A percentile compares a stretch with the other conserved stretches of the same genome.
Evolutionary conservation across 2,797 vertebrate species (phyloP).

Genomic region (Champsocephalus esox): DNA sequence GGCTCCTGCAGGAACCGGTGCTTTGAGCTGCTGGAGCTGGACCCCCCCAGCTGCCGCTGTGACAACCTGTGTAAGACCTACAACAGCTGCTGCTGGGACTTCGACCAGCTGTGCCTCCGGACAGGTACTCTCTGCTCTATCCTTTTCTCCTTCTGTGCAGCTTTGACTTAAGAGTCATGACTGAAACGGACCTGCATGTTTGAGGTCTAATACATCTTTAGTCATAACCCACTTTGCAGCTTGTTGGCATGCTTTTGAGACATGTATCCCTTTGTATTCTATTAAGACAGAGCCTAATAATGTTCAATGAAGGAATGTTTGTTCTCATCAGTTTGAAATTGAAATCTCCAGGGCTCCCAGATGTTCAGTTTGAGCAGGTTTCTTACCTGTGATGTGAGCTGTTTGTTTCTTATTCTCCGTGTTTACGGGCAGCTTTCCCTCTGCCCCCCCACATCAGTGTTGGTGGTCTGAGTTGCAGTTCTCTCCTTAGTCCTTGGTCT

Average conservation of each 20-base stretch:
- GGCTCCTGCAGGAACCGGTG: constrained; percentile 96
- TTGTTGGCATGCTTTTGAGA: too few species aligned
- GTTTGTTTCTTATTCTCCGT: not conserved
- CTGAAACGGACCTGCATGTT: too few species aligned
- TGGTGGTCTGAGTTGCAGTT: constrained; percentile 59
- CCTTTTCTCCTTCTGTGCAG: too few species aligned
- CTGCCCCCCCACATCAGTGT: constrained; percentile 28
- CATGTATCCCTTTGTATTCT: too few species aligned
- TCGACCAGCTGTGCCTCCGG: constrained; percentile 94
- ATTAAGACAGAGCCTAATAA: not conserved
- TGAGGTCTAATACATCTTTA: not conserved
- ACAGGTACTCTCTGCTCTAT: constrained; percentile 85
- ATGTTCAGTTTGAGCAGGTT: not conserved
- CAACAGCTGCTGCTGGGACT: constrained; percentile 95
- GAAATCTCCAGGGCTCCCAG: not conserved
- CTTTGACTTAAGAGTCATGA: too few species aligned
- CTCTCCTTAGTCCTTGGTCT: constrained; percentile 56
- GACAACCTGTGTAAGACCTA: constrained; percentile 99
- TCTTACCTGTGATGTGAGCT: not conserved
- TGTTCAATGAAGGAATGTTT: not conserved
- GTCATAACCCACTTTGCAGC: not conserved
- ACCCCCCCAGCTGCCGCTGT: constrained; percentile 92
- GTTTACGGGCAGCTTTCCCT: not conserved
- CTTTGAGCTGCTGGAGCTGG: constrained; percentile 92
- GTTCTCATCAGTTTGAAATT: not conserved